Base-by-base conservation (phyloP, 2,113 vertebrate species). In the Oceanites oceanicus region DNA sequence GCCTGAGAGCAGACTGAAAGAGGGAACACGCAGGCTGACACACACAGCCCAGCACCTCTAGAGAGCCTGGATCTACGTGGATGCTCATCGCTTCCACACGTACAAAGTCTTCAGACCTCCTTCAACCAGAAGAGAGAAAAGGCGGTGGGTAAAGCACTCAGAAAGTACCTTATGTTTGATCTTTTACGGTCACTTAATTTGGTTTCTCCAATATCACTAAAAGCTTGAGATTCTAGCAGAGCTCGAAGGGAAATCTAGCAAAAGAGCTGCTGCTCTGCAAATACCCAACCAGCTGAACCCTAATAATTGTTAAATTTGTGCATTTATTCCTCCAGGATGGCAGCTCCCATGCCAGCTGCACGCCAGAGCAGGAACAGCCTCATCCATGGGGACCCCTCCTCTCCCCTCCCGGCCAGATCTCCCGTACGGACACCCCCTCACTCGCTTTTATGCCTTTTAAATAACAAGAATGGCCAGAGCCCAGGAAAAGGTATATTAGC, bases 361-460 rank as follows among this genome's bases (percentile, higher is more conserved):
- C 38, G 5, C 17, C 68, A 17, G 18, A 20, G 30, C 12, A 7
- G 62, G 27, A 26, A 32, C 32, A 16, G 26, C 22, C 49, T 18
- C 27, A 1, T 5, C 18, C 20, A 3, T 2, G 32, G 19, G 29
- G 34, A 8, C 30, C 18, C 25, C 20, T 4, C 25, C 49, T n/a
- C 52, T 21, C 59, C n/a, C 13, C 15, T 30, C 47, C n/a, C 13
- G 1, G 21, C 13, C 65, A 6, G 11, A 8, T 15, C 34, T 32
- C 40, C 29, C 8, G 2, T 13, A 19, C 1, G 1, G 23, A 13
- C 29, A 16, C 10, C 47, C 72, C 23, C 44, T 4, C 36, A 0
- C 53, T 20, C 0, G 6, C 38, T 42, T 49, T 50, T 4, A 23
- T 3, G 29, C 23, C 36, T 63, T 55, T 42, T 25, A 30, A 74